phyloP scores from a whole-genome alignment of 1,140 invertebrate genomes.

The Campoletis sonorensis region DNA sequence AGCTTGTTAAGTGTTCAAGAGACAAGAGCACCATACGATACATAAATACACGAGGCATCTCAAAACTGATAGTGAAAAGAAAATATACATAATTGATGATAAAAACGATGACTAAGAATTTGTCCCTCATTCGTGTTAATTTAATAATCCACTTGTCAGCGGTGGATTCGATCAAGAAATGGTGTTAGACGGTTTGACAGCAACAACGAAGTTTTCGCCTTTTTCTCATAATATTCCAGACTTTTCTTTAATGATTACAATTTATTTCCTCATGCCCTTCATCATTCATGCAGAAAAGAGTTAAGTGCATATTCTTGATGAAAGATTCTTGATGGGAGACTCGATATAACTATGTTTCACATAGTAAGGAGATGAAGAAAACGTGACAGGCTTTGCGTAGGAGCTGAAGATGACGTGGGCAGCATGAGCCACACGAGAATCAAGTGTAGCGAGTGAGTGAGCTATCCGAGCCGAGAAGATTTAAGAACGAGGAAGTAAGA shows the following conservation, averaged over 20 bases:
- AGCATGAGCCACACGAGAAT: conserved; percentile 14
- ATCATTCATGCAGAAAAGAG: not conserved
- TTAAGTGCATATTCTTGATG: too few species aligned
- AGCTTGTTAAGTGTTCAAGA: conserved; percentile 17
- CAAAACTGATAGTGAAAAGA: not conserved
- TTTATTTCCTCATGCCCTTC: not conserved
- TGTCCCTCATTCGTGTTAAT: too few species aligned
- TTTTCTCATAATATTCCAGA: too few species aligned
- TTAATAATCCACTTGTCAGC: too few species aligned
- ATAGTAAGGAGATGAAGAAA: conserved; percentile 40
- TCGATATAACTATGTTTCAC: too few species aligned
- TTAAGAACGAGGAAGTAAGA: conserved; percentile 16
- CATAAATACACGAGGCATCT: not conserved
- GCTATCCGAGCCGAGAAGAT: conserved; percentile 51
- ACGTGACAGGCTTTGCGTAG: conserved; percentile 45
- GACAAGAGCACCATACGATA: not conserved
- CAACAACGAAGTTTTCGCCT: too few species aligned
- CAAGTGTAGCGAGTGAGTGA: conserved; percentile 29
- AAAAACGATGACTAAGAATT: too few species aligned
- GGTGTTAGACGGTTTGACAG: too few species aligned
- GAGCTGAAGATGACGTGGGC: conserved; percentile 57
- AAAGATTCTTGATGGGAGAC: too few species aligned
- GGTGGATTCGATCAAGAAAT: too few species aligned
- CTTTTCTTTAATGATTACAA: too few species aligned
- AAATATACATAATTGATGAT: too few species aligned